These are phyloP conservation scores for Drosophila emarginata DNA, from an alignment of 2,888 invertebrate species.

Conservation along the genomic window DNA sequence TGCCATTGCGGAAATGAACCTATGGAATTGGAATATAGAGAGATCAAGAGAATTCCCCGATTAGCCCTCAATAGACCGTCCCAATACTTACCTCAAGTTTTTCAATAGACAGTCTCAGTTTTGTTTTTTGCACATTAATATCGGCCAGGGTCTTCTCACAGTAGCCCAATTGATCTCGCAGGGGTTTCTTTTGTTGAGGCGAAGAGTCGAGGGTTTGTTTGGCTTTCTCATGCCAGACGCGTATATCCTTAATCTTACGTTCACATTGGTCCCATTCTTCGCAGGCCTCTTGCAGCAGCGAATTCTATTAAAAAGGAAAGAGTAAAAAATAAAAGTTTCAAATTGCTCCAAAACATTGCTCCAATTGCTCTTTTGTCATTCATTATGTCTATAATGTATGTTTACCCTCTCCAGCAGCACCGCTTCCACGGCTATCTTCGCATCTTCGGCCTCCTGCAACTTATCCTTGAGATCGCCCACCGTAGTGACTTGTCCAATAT, in stretches of 20 bases:
- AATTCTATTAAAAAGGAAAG: constrained; percentile 84
- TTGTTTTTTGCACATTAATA: constrained; percentile 93
- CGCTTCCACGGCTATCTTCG: constrained; percentile 92
- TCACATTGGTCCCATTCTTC: constrained; percentile 99
- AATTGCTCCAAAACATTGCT: background rate
- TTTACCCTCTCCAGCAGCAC: constrained; percentile 92
- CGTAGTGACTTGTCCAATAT: constrained; percentile 91
- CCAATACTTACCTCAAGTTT: constrained; percentile 89
- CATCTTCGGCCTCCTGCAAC: constrained; percentile 93
- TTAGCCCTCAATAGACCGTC: constrained; percentile 22
- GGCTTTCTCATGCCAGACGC: constrained; percentile 94
- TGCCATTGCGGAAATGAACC: constrained; percentile 94
- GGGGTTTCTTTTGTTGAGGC: constrained; percentile 92
- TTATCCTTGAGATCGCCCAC: constrained; percentile 93
- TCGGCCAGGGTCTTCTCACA: constrained; percentile 94
- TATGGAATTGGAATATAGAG: constrained; percentile 75
- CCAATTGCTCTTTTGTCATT: too few species aligned
- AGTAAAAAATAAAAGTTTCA: background rate
- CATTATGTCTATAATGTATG: background rate
- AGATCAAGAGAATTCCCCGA: constrained; percentile 17
- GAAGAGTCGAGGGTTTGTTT: constrained; percentile 89
- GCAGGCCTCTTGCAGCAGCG: constrained; percentile 93
- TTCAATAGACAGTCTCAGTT: constrained; percentile 93
- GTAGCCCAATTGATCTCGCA: constrained; percentile 92
- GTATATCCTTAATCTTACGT: constrained; percentile 94